phyloP scores from a whole-genome alignment of 2,888 invertebrate genomes.

The Tenthredo mesomela region DNA sequence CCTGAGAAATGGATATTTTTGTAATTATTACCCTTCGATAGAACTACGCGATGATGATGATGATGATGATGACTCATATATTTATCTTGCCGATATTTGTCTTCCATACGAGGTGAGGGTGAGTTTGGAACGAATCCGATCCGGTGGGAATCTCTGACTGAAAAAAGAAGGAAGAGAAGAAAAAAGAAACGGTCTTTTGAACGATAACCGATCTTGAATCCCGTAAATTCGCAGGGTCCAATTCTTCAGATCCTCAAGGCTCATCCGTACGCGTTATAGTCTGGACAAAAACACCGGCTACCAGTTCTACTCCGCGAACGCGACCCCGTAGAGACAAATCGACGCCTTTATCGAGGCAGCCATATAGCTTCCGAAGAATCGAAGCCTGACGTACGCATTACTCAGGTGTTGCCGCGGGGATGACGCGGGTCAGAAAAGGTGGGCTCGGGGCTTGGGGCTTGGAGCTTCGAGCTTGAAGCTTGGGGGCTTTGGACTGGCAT shows the following conservation, averaged over 20 bases:
- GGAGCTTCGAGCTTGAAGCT: background rate
- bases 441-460: background rate
- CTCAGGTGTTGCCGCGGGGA: conserved; percentile 46
- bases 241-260: conserved; percentile 36
- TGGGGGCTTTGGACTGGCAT: conserved; percentile 21
- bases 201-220: conserved; percentile 47
- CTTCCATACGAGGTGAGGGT: background rate
- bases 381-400: conserved; percentile 52
- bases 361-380: conserved; percentile 43
- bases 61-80: background rate
- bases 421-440: conserved; percentile 46
- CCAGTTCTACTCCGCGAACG: background rate
- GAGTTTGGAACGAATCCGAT: conserved; percentile 14
- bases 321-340: conserved; percentile 45
- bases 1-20: background rate
- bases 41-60: background rate
- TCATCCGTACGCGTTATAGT: conserved; percentile 56
- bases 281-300: conserved; percentile 19
- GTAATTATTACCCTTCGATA: background rate
- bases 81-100: background rate
- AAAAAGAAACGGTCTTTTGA: conserved; percentile 43
- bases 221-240: conserved; percentile 43
- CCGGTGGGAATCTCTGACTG: background rate
- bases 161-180: conserved; percentile 15
- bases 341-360: conserved; percentile 46